phyloP scores from a whole-genome alignment of 2,888 invertebrate species.

The Chironomus tentans region DNA sequence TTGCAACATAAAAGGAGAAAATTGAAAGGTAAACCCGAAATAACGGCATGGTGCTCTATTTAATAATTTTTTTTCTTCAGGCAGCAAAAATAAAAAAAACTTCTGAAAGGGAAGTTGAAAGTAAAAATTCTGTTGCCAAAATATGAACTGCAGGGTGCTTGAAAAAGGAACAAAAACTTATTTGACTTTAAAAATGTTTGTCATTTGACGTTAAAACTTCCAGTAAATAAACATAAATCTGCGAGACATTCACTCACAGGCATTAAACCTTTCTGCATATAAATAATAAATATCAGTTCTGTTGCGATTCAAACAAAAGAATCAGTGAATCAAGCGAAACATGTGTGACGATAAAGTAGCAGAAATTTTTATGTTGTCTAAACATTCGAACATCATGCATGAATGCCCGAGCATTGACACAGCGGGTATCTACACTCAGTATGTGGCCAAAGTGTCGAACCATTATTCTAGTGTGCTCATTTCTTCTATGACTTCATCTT shows the following conservation, averaged over 20 bases:
- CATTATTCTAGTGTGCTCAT: conserved; percentile 15
- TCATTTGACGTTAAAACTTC: too few species aligned
- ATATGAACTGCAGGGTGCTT: conserved; percentile 16
- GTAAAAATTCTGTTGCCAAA: conserved; percentile 14
- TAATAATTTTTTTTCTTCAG: not conserved
- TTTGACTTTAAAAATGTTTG: not conserved
- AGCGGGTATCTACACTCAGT: conserved; percentile 21
- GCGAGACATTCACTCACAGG: too few species aligned
- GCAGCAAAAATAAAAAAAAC: not conserved
- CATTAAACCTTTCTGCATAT: not conserved
- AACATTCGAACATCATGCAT: not conserved
- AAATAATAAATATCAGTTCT: not conserved
- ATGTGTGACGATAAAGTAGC: not conserved
- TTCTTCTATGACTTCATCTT: not conserved
- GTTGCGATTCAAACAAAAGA: not conserved
- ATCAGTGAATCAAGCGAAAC: not conserved
- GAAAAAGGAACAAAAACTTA: not conserved
- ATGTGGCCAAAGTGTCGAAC: conserved; percentile 26
- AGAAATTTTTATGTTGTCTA: not conserved
- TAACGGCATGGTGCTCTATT: conserved; percentile 9
- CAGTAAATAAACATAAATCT: too few species aligned
- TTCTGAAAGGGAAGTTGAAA: not conserved
- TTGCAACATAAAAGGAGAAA: not conserved
- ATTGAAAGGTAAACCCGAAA: conserved; percentile 23
- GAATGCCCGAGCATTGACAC: not conserved